Conservation (phyloP, 2,888 invertebrate genomes). For the Chirona hameri region DNA sequence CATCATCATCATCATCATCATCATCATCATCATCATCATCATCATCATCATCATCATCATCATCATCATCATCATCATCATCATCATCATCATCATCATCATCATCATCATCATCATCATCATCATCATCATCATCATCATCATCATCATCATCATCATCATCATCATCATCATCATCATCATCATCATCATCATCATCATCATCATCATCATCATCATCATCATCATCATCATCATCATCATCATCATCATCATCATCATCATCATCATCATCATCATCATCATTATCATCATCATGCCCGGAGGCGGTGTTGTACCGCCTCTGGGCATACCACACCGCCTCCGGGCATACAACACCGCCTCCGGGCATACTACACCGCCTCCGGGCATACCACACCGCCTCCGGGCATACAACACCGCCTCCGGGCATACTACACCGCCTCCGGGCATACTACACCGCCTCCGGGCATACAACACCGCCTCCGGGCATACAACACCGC, state of each 20-base stretch:
- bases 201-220: slow-evolving; percentile 3
- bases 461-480: too few species aligned
- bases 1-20: slow-evolving; percentile 30
- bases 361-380: too few species aligned
- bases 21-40: slow-evolving; percentile 30
- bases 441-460: too few species aligned
- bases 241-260: slow-evolving; percentile 3
- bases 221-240: background rate
- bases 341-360: too few species aligned
- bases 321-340: too few species aligned
- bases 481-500: too few species aligned
- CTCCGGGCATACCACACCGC: too few species aligned
- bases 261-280: slow-evolving; percentile 27
- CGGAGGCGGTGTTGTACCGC: too few species aligned
- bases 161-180: slow-evolving; percentile 30
- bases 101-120: slow-evolving; percentile 30
- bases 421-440: too few species aligned
- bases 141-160: slow-evolving; percentile 12
- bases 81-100: slow-evolving; percentile 30
- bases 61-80: slow-evolving; percentile 30
- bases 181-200: slow-evolving; percentile 13
- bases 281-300: too few species aligned
- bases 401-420: too few species aligned
- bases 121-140: slow-evolving; percentile 29
- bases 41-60: slow-evolving; percentile 30